Conservation (phyloP, 2,888 invertebrate genomes). For the Diadegma fenestrale region DNA sequence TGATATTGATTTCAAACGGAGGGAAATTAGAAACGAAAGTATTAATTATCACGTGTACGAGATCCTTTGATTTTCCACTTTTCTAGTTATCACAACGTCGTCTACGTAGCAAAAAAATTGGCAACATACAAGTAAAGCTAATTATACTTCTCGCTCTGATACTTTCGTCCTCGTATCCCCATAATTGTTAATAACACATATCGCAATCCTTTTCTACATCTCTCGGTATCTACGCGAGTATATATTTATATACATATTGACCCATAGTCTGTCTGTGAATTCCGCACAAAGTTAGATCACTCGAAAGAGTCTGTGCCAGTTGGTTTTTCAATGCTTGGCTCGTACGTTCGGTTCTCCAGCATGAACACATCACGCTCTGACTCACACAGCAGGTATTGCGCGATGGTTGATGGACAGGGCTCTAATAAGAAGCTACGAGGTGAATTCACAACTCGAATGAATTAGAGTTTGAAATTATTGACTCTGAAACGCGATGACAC, state of each 20-base stretch:
- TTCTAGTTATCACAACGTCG: slow-evolving; percentile 30
- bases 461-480: neutral
- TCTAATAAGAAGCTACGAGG: slow-evolving; percentile 36
- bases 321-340: slow-evolving; percentile 26
- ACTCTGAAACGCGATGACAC: neutral
- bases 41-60: slow-evolving; percentile 2
- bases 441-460: slow-evolving; percentile 29
- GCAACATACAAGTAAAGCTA: slow-evolving; percentile 24
- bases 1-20: neutral
- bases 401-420: slow-evolving; percentile 34
- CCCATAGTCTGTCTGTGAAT: slow-evolving; percentile 13
- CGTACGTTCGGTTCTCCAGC: slow-evolving; percentile 1
- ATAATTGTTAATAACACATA: slow-evolving; percentile 62
- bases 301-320: slow-evolving; percentile 36
- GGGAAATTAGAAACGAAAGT: neutral
- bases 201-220: slow-evolving; percentile 39
- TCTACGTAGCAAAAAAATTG: neutral
- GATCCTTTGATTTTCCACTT: slow-evolving; percentile 27
- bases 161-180: slow-evolving; percentile 60
- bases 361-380: slow-evolving; percentile 23
- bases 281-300: slow-evolving; percentile 43
- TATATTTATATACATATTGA: neutral
- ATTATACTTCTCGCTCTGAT: slow-evolving; percentile 63
- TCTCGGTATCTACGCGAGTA: neutral
- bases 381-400: slow-evolving; percentile 45